A percentile compares a stretch with the other conserved stretches of the same genome.
Conservation (phyloP, 2,888 invertebrate species). For the Cerceris rybyensis region DNA sequence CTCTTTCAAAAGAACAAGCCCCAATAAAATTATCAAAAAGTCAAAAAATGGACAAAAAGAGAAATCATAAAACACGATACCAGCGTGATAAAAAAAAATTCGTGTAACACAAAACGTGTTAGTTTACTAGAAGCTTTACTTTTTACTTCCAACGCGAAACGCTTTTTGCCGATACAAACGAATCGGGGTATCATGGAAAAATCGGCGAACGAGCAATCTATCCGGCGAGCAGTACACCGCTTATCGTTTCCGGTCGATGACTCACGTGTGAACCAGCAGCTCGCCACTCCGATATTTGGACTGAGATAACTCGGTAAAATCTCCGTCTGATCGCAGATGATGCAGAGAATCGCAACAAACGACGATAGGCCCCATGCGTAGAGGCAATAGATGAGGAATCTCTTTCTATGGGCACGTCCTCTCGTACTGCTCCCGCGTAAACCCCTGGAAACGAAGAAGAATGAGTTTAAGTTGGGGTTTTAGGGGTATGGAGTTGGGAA, state of each 20-base stretch:
- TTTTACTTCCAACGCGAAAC: background rate
- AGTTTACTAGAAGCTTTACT: no score
- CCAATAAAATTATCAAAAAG: no score
- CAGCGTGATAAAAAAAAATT: no score
- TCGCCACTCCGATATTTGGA: constrained; percentile 85
- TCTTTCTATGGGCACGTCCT: constrained; percentile 75
- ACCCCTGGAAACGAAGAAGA: constrained; percentile 65
- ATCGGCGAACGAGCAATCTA: background rate
- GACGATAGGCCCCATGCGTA: constrained; percentile 89
- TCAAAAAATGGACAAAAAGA: no score
- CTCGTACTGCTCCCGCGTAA: constrained; percentile 63
- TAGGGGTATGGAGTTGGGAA: no score
- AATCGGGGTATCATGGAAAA: background rate
- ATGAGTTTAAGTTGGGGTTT: background rate
- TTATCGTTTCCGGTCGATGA: constrained; percentile 46
- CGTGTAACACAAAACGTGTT: no score
- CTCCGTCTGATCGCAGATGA: constrained; percentile 84
- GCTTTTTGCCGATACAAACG: background rate
- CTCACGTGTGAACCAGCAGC: constrained; percentile 88
- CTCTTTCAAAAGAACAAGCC: no score
- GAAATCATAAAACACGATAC: no score
- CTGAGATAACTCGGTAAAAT: constrained; percentile 82
- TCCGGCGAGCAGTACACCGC: constrained; percentile 4
- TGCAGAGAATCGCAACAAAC: constrained; percentile 83
- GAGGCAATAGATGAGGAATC: constrained; percentile 86